Evolutionary conservation across 2,113 vertebrate species (phyloP), one percentile per base, ranked within the genome.

Genomic region (Lophius piscatorius): DNA sequence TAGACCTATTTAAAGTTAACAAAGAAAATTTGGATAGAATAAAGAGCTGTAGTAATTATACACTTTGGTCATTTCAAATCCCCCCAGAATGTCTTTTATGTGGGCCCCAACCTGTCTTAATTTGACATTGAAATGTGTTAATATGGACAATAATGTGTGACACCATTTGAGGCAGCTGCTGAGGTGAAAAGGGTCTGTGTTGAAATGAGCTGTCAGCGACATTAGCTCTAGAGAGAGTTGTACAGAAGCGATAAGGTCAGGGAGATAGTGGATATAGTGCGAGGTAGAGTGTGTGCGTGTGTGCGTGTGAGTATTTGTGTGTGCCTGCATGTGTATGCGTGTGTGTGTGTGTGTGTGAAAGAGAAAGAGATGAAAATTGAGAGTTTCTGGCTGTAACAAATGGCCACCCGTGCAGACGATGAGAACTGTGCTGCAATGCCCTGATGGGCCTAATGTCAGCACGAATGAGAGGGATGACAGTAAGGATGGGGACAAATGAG

Each of bases 191-290:
- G 48, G 18, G 63, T 41, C 65, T 17, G 16, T 38, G 33, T 9
- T 69, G 60, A 74, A 85, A 78, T 68, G 60, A 70, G 68, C 71
- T 72, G 62, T 76, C 71, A 62, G 59, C 49, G 46, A 50, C 71
- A 67, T 68, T 44, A 45, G 60, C 28, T 76, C 71, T 38, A 41
- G 40, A 40, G 60, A 66, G 69, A 78, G 31, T 78, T 3, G 12
- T 46, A 28, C 9, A 8, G 57, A 65, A 42, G 59, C 80, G 86
- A 81, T 71, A 72, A 84, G 75, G 70, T 84, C 79, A 72, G 62
- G 42, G 59, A 51, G 62, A 78, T 60, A 22, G 54, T 46, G 58
- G 24, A 18, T 44, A 44, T 64, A 66, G 61, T 61, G 40, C 17
- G 46, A 76, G 40, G 45, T 51, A 44, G 41, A 67, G 68, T 61